These are phyloP conservation scores for Eospalax fontanierii DNA, from an alignment of 2,797 vertebrate species.

Conservation along the genomic window DNA sequence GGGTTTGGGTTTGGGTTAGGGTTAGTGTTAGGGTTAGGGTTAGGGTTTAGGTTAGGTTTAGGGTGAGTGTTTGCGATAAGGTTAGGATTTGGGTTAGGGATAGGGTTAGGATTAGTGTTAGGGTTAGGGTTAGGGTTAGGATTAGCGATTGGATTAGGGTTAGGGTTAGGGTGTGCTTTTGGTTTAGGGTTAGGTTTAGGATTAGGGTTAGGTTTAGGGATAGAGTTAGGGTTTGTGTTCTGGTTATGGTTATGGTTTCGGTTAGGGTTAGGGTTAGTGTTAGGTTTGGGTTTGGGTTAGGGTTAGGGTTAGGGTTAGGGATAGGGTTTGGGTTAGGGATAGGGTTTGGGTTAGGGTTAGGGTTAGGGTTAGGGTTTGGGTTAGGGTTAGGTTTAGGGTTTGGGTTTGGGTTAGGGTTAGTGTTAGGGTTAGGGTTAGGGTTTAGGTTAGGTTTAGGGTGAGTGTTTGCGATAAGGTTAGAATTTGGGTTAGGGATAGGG, in stretches of 20 bases:
- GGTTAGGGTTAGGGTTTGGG: not conserved
- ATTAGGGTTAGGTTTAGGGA: no score
- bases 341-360: not conserved
- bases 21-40: not conserved
- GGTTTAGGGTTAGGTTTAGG: no score
- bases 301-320: not conserved
- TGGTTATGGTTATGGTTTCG: not conserved
- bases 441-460: not conserved
- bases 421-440: not conserved
- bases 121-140: no score
- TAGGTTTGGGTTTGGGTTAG: not conserved
- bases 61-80: no score
- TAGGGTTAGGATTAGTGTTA: no score
- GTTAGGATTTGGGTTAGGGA: no score
- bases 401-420: not conserved
- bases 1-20: not conserved
- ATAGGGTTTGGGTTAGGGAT: not conserved
- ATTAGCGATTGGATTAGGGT: no score
- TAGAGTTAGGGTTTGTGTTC: not conserved
- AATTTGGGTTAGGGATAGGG: no score
- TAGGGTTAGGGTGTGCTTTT: no score
- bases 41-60: not conserved
- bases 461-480: no score
- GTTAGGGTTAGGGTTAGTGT: not conserved
- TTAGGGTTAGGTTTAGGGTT: not conserved